These are phyloP conservation scores for Drosophila yooni DNA, from an alignment of 2,888 invertebrate genomes.

Conservation along the genomic window DNA sequence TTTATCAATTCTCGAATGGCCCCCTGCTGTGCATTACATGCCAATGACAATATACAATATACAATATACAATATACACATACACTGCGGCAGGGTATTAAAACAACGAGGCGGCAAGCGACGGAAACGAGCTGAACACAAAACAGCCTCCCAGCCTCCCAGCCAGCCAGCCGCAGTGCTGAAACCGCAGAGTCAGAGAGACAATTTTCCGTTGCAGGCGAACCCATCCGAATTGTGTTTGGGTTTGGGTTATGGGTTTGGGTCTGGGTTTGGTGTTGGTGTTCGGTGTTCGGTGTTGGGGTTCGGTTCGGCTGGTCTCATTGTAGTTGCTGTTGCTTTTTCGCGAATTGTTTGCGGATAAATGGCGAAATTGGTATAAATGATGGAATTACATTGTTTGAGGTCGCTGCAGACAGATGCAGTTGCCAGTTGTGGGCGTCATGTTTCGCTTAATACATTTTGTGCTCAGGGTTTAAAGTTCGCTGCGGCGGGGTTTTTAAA, in stretches of 20 bases:
- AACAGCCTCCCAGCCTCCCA: constrained; percentile 12
- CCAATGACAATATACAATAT: constrained; percentile 17
- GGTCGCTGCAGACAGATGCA: constrained; percentile 50
- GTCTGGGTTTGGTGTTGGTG: constrained; percentile 16
- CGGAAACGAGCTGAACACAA: constrained; percentile 72
- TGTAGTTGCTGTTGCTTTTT: constrained; percentile 52
- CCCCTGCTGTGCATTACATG: constrained; percentile 39
- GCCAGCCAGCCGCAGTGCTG: constrained; percentile 23
- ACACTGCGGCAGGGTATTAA: constrained; percentile 34
- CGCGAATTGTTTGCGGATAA: constrained; percentile 79
- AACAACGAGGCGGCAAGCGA: constrained; percentile 28
- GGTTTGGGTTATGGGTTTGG: constrained; percentile 17
- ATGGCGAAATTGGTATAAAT: constrained; percentile 80
- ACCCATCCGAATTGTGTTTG: constrained; percentile 14
- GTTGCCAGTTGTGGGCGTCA: constrained; percentile 44
- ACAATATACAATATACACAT: constrained; percentile 14
- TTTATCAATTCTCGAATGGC: constrained; percentile 17
- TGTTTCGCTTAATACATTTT: constrained; percentile 46
- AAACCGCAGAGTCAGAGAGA: constrained; percentile 54
- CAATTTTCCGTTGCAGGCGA: constrained; percentile 46
- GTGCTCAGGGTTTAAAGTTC: constrained; percentile 25
- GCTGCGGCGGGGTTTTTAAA: constrained; percentile 12
- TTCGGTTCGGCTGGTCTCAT: constrained; percentile 17
- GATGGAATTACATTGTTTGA: constrained; percentile 81
- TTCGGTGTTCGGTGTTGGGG: constrained; percentile 5